Base-by-base conservation (phyloP, 92 coral and sea anemone genomes). In the Zoanthus sociatus region DNA sequence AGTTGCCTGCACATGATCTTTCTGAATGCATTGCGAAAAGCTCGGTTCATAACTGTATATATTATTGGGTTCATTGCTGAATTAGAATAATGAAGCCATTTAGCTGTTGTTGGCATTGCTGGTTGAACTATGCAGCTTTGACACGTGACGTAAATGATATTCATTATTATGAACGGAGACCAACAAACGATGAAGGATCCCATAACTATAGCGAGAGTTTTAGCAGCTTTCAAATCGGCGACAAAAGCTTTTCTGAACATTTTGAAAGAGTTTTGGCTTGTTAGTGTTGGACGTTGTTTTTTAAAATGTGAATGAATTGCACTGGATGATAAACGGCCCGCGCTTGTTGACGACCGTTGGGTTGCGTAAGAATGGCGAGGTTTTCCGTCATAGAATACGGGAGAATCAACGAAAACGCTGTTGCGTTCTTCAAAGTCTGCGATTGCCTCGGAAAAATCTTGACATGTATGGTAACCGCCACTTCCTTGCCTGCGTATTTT, bases 1-100 rank as follows among this genome's bases (percentile, higher is more conserved):
- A 48, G 10, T 13, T 64, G 85, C 74, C 94, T 90, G 73, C 98
- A 94, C 53, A 94, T 83, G 32, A 94, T 94, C 64, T 91, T 83
- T 54, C 90, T 89, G 77, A 94, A 94, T 0, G 93, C 98, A 45
- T 94, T 92, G 32, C 98, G 89, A 88, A 94, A 93, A 32, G 90
- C 78, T 48, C 95, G 92, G 79, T 94, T 94, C 21, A 94, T 86
- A 32, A 91, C 81, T 20, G 98, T 89, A 69, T 94, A 94, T 31
- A 94, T 94, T 67, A 94, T 87, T 4, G 98, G 98, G 75, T 94
- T 94, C 56, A 94, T 90, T 17, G 95, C 91, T 58, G 95, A 92
- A 87, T 94, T 94, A 20, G 95, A 90, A 82, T 94, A 94, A 82
- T 92, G 95, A 55, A 94, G 95, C 98, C 98, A 94, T 86, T 94